Evolutionary conservation across 2,888 invertebrate species (phyloP).

Genomic region (Stictocephala bisonia): DNA sequence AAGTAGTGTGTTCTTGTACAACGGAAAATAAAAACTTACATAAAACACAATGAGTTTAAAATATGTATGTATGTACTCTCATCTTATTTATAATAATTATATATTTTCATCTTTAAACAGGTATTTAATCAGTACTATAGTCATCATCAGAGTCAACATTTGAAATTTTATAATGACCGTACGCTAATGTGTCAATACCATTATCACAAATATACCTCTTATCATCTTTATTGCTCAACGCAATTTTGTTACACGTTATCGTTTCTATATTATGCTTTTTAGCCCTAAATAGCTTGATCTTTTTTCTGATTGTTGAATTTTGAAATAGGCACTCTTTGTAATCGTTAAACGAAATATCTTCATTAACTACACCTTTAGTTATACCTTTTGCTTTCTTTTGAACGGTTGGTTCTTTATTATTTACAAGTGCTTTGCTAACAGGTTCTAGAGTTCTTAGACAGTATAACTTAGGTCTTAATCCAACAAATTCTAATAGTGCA

Average conservation of each 20-base stretch:
- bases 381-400: constrained; percentile 13
- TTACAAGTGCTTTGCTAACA: too few relatives aligned
- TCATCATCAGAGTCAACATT: too few relatives aligned
- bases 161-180: background rate
- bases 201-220: background rate
- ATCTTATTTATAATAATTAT: too few relatives aligned
- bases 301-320: background rate
- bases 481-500: background rate
- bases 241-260: background rate
- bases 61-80: too few relatives aligned
- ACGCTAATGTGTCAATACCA: background rate
- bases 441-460: background rate
- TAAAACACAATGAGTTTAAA: too few relatives aligned
- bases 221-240: background rate
- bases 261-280: background rate
- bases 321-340: background rate
- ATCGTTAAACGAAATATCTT: constrained; percentile 2
- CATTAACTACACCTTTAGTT: background rate
- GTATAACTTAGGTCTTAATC: constrained; percentile 4
- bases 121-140: too few relatives aligned
- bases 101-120: too few relatives aligned
- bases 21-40: too few relatives aligned
- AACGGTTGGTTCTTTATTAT: background rate
- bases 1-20: too few relatives aligned
- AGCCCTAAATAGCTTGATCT: background rate